Evolutionary conservation across 2,888 invertebrate genomes (phyloP).

Genomic region (Lycia hirtaria): DNA sequence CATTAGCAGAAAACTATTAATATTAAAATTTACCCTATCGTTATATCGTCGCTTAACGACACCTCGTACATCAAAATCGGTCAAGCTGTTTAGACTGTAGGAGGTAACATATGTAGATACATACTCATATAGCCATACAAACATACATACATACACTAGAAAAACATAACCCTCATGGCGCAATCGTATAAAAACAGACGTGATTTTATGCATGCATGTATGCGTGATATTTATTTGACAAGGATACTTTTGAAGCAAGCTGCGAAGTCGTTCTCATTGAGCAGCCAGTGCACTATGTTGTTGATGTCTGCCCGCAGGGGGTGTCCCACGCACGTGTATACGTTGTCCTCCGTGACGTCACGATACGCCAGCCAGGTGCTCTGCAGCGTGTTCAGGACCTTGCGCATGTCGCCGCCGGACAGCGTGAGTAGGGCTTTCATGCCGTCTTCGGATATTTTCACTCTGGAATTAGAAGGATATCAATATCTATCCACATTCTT

Average conservation of each 20-base stretch:
- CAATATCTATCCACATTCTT: no score
- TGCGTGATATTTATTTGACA: conserved; percentile 50
- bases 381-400: conserved; percentile 97
- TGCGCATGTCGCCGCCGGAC: conserved; percentile 98
- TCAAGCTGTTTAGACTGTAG: no score
- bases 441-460: conserved; percentile 94
- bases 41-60: no score
- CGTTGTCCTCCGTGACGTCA: conserved; percentile 94
- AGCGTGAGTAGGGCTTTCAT: conserved; percentile 94
- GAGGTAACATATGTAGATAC: no score
- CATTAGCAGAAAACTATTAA: no score
- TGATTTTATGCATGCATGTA: no score
- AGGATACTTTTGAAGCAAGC: conserved; percentile 92
- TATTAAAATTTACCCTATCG: no score
- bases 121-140: no score
- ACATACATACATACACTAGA: no score
- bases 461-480: conserved; percentile 82
- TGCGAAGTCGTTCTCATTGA: conserved; percentile 91
- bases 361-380: conserved; percentile 97
- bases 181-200: no score
- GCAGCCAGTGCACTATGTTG: conserved; percentile 93
- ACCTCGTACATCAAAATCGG: no score
- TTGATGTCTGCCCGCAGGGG: conserved; percentile 96
- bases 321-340: conserved; percentile 98
- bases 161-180: no score